phyloP scores from a whole-genome alignment of 2,888 invertebrate species.

The Odontocerum albicorne region DNA sequence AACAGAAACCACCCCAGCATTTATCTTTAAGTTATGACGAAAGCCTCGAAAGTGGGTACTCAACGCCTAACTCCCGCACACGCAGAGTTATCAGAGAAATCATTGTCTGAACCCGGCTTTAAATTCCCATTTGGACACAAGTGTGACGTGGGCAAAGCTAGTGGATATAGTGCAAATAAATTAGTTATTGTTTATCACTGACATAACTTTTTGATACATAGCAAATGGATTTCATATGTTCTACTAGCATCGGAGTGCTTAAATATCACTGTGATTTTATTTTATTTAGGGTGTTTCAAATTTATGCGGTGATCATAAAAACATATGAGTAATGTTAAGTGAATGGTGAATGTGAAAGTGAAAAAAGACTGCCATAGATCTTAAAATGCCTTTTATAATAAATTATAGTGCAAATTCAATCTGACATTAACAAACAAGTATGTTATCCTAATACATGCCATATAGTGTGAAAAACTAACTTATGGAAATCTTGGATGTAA shows the following conservation, averaged over 20 bases:
- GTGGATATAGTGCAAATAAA: conserved; percentile 28
- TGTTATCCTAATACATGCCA: conserved; percentile 19
- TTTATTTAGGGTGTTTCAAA: conserved; percentile 5
- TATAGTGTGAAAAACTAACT: conserved; percentile 20
- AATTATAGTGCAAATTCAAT: conserved; percentile 21
- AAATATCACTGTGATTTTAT: conserved; percentile 13
- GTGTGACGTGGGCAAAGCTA: conserved; percentile 4
- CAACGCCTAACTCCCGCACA: conserved; percentile 90
- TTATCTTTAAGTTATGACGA: conserved; percentile 91
- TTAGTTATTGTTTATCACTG: conserved; percentile 6
- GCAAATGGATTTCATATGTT: neutral
- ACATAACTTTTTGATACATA: neutral
- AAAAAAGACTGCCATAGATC: conserved; percentile 37
- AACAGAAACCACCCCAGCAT: conserved; percentile 84
- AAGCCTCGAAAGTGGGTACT: conserved; percentile 90
- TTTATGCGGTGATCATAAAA: neutral
- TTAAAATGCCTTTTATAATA: conserved; percentile 33
- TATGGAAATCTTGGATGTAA: no score
- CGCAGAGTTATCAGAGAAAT: conserved; percentile 92
- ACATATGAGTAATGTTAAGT: neutral
- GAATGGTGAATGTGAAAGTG: conserved; percentile 5
- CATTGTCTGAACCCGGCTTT: conserved; percentile 69
- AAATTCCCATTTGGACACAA: conserved; percentile 21
- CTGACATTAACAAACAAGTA: conserved; percentile 5
- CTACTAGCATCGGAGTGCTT: conserved; percentile 3